phyloP scores from a whole-genome alignment of 2,888 invertebrate genomes.

The Seladonia tumulorum region DNA sequence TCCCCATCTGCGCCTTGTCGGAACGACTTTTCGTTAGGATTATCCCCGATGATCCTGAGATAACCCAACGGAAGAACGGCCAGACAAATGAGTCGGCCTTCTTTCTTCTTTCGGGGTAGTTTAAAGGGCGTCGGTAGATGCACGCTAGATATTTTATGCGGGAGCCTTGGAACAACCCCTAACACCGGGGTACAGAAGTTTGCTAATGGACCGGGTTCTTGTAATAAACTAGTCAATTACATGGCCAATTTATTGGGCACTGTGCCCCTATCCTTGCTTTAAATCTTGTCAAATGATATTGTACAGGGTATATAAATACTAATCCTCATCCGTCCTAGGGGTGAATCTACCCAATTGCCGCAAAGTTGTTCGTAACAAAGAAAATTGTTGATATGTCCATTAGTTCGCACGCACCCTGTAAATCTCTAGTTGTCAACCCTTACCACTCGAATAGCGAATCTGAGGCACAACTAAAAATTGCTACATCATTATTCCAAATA shows the following conservation, averaged over 20 bases:
- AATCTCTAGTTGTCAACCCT: neutral
- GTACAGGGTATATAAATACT: no score
- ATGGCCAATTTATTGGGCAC: neutral
- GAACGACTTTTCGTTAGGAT: slow-evolving; percentile 19
- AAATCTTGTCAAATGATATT: neutral
- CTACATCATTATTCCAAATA: no score
- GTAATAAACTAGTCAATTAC: neutral
- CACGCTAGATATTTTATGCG: neutral
- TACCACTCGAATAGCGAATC: no score
- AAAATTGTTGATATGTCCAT: no score
- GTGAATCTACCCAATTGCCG: no score
- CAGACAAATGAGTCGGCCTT: slow-evolving; percentile 6
- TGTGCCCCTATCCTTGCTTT: neutral
- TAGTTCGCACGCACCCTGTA: neutral
- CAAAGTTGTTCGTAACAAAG: no score
- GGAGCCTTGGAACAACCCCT: neutral
- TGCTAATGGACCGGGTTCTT: neutral
- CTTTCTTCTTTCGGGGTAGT: neutral
- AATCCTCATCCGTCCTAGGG: no score
- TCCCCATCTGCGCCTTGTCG: neutral
- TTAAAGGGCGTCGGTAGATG: neutral
- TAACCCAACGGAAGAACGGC: neutral
- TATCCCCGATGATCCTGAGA: neutral
- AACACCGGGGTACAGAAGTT: neutral
- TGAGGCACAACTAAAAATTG: no score